These are phyloP conservation scores for Eumaeus atala DNA, from an alignment of 1,140 invertebrate genomes.

Conservation along the genomic window DNA sequence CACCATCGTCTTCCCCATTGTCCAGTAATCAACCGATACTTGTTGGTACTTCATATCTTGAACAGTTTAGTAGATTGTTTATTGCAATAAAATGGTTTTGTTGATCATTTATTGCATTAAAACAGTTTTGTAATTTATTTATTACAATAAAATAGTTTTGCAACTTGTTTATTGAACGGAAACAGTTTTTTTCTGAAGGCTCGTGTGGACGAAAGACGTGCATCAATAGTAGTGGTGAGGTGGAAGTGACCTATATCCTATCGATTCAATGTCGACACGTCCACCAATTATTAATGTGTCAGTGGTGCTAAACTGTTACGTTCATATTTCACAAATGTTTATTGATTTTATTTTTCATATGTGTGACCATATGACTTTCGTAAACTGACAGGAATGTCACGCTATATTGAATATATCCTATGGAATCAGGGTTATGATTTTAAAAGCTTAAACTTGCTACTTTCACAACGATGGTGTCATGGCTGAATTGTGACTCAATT, in stretches of 20 bases:
- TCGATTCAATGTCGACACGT: conserved; percentile 40
- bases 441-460: too few relatives aligned
- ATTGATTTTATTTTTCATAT: background rate
- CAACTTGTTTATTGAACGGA: too few relatives aligned
- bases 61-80: background rate
- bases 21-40: conserved; percentile 70
- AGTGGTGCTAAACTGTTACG: conserved; percentile 32
- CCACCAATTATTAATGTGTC: conserved; percentile 53
- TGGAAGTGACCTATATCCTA: conserved; percentile 43
- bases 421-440: too few relatives aligned
- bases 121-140: too few relatives aligned
- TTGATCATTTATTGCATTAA: too few relatives aligned
- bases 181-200: too few relatives aligned
- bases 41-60: conserved; percentile 67
- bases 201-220: background rate
- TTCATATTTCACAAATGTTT: background rate
- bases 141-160: too few relatives aligned
- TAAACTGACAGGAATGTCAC: too few relatives aligned
- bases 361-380: background rate
- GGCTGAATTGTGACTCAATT: too few relatives aligned
- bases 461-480: too few relatives aligned
- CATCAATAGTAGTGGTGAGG: background rate
- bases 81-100: background rate
- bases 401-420: too few relatives aligned
- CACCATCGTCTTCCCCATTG: conserved; percentile 64